Percentiles rank a stretch among this genome's conserved stretches.
phyloP scores from a whole-genome alignment of 2,888 invertebrate species.

The Acleris laterana region DNA sequence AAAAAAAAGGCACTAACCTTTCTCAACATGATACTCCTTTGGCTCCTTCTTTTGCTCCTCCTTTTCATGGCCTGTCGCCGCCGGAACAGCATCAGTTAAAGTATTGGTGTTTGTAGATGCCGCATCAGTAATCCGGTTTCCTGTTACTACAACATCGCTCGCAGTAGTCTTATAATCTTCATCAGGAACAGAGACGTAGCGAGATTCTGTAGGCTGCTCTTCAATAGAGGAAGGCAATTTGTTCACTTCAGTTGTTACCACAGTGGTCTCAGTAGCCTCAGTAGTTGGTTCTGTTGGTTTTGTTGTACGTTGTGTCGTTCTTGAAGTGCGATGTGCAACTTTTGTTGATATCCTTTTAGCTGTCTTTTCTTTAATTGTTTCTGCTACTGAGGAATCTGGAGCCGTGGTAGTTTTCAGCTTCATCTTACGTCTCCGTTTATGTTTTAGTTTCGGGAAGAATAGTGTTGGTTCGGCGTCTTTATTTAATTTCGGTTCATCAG shows the following conservation, averaged over 20 bases:
- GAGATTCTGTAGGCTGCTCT: background rate
- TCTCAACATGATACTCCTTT: constrained; percentile 58
- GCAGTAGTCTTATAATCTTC: constrained; percentile 5
- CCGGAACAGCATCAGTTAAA: constrained; percentile 59
- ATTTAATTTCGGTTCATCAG: constrained; percentile 44
- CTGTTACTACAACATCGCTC: constrained; percentile 19
- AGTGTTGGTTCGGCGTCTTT: constrained; percentile 67
- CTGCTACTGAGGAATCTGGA: constrained; percentile 50
- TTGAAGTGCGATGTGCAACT: background rate
- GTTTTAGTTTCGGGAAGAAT: constrained; percentile 68
- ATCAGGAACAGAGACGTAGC: background rate
- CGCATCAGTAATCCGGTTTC: constrained; percentile 37
- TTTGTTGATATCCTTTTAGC: constrained; percentile 8
- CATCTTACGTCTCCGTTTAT: constrained; percentile 52
- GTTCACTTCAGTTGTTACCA: constrained; percentile 4
- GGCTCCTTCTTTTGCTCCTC: constrained; percentile 42
- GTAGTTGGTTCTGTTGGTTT: constrained; percentile 1
- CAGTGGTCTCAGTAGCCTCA: background rate
- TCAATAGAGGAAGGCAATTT: background rate
- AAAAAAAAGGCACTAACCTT: constrained; percentile 46
- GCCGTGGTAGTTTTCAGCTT: constrained; percentile 47
- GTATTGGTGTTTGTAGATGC: constrained; percentile 45
- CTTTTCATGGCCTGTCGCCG: constrained; percentile 61
- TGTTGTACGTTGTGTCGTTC: too few species aligned
- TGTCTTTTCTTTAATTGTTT: constrained; percentile 43